Percentiles rank a stretch among this genome's conserved stretches.
Conservation (phyloP, 1,140 invertebrate species). For the Drosophila sechellia region DNA sequence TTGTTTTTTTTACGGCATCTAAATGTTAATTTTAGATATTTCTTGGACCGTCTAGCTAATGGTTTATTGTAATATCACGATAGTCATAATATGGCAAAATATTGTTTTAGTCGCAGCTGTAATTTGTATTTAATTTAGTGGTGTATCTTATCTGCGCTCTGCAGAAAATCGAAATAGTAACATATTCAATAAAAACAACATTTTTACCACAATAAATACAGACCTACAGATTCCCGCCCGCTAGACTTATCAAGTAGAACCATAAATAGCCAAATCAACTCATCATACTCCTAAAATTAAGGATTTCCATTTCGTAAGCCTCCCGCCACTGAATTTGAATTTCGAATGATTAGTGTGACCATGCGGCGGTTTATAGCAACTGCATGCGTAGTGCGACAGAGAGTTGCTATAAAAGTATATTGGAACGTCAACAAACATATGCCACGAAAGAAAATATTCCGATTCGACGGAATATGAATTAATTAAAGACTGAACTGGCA, state of each 20-base stretch:
- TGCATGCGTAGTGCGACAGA: neutral
- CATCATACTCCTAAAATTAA: neutral
- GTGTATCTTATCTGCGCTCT: neutral
- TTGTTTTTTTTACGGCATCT: too few species aligned
- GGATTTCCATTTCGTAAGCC: conserved; percentile 1
- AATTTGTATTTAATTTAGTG: neutral
- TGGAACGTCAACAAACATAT: conserved; percentile 50
- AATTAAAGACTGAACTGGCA: neutral
- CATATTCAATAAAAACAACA: neutral
- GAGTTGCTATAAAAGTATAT: conserved; percentile 16
- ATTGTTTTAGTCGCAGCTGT: neutral
- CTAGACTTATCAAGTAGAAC: neutral
- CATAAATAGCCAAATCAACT: conserved; percentile 8
- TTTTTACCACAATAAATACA: neutral
- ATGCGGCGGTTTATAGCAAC: neutral
- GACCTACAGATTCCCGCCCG: conserved; percentile 5
- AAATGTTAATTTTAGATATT: too few species aligned
- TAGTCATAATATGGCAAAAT: neutral
- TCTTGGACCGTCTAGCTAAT: too few species aligned
- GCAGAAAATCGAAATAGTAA: too few species aligned
- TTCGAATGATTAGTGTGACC: conserved; percentile 14
- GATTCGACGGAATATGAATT: conserved; percentile 5
- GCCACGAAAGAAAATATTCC: conserved; percentile 28
- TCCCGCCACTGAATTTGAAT: conserved; percentile 9
- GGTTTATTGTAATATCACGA: too few species aligned